Evolutionary conservation across 2,113 vertebrate genomes (phyloP), one percentile per base, ranked within the genome.

Genomic region (Hemibagrus wyckioides): DNA sequence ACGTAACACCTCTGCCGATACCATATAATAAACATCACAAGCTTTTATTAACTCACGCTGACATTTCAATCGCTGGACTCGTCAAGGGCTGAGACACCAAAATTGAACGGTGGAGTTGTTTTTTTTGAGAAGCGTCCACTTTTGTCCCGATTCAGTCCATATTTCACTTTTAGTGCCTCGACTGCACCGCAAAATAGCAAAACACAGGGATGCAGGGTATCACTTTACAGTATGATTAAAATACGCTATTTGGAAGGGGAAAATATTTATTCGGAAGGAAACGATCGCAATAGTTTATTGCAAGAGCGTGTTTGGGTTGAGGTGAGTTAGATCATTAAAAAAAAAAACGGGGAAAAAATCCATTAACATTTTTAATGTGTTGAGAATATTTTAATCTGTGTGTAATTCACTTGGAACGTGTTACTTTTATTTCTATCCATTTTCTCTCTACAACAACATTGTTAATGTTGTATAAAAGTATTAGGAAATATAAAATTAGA

Each of bases 281-380:
- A 54, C 8, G 21, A 65, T 52, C 39, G 39, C 82, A 36, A 89
- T 86, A 84, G 90, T 90, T 91, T 92, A 90, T 91, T 90, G 92
- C 88, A 89, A 28, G 61, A 91, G 89, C 76, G 84, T 92, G 93
- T 89, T 91, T 83, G 87, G 90, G 92, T 73, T 90, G 90, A 90
- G 85, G 87, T 89, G 89, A 88, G 91, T 87, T 89, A 57, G 30
- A 25, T 36, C 11, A 19, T 39, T 57, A 25, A 39, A 80, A 80
- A 80, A 5, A 4, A 28, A 48, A 5, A 8, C 6, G 25, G 11
- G 11, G 2, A 17, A 50, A 48, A 28, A 14, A 50, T 73, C 44
- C 13, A n/a, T 50, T n/a, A 54, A 54, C 8, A 56, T 80, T 80
- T 56, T 57, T 80, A 25, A 57, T 36, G n/a, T 36, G 28, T 79